A percentile compares a stretch with the other conserved stretches of the same genome.
Conservation (phyloP, 2,113 vertebrate genomes). For the Oryzias curvinotus region DNA sequence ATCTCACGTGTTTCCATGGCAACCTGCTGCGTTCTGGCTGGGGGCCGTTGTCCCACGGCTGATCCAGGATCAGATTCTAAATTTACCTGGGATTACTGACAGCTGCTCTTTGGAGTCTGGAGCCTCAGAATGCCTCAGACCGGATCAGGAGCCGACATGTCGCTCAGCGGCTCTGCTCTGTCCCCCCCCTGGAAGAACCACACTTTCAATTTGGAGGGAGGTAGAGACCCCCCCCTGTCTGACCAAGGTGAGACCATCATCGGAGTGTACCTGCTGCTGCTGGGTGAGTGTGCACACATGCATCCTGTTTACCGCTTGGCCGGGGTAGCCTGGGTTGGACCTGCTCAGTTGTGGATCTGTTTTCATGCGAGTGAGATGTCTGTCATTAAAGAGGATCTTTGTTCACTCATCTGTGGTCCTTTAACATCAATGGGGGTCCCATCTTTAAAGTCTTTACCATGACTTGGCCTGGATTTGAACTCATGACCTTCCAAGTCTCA, state of each 20-base stretch:
- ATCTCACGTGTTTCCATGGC: background rate
- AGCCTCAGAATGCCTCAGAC: background rate
- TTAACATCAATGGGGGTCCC: too few relatives aligned
- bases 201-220: constrained; percentile 34
- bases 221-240: constrained; percentile 52
- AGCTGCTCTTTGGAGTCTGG: background rate
- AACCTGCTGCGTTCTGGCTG: background rate
- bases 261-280: constrained; percentile 62
- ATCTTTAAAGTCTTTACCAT: too few relatives aligned
- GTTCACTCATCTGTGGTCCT: too few relatives aligned
- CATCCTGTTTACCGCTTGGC: too few relatives aligned
- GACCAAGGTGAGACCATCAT: constrained; percentile 69
- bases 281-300: constrained; percentile 35
- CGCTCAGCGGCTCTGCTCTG: background rate
- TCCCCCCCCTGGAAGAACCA: constrained; percentile 53
- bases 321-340: too few relatives aligned
- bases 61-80: constrained; percentile 47
- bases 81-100: constrained; percentile 45
- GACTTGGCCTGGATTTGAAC: too few relatives aligned
- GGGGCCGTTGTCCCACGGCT: constrained; percentile 4
- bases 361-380: too few relatives aligned
- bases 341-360: too few relatives aligned
- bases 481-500: too few relatives aligned
- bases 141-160: constrained; percentile 3
- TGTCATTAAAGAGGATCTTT: too few relatives aligned